Evolutionary conservation across 2,888 invertebrate genomes (phyloP).

Genomic region (Hyposoter didymator): DNA sequence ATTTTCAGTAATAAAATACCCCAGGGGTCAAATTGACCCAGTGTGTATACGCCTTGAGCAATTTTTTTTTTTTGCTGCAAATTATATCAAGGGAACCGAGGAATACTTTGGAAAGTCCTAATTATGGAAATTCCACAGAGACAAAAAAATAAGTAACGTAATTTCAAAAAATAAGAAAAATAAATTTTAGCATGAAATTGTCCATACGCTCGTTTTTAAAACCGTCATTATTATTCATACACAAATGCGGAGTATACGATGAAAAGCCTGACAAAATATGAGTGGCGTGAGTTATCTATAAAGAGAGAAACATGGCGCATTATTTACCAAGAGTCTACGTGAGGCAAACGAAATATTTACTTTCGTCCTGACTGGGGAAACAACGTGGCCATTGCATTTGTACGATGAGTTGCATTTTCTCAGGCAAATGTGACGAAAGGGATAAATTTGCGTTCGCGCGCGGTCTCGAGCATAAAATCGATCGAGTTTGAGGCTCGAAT

Average conservation of each 20-base stretch:
- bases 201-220: neutral
- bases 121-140: neutral
- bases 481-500: neutral
- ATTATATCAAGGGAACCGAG: neutral
- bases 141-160: neutral
- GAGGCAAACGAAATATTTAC: conserved; percentile 1
- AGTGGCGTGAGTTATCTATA: neutral
- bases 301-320: conserved; percentile 4
- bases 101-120: neutral
- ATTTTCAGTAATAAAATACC: no score
- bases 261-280: neutral
- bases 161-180: neutral
- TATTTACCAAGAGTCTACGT: conserved; percentile 1
- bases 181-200: neutral
- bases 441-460: neutral
- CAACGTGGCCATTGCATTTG: neutral
- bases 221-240: conserved; percentile 1
- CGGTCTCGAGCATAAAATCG: neutral
- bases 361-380: neutral
- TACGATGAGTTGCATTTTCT: conserved; percentile 16
- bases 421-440: neutral
- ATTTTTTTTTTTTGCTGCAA: neutral
- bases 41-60: no score
- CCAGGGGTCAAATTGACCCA: no score
- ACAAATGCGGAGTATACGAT: conserved; percentile 33